These are phyloP conservation scores for Porites lutea DNA, from an alignment of 64 coral and sea anemone genomes.

Conservation along the genomic window DNA sequence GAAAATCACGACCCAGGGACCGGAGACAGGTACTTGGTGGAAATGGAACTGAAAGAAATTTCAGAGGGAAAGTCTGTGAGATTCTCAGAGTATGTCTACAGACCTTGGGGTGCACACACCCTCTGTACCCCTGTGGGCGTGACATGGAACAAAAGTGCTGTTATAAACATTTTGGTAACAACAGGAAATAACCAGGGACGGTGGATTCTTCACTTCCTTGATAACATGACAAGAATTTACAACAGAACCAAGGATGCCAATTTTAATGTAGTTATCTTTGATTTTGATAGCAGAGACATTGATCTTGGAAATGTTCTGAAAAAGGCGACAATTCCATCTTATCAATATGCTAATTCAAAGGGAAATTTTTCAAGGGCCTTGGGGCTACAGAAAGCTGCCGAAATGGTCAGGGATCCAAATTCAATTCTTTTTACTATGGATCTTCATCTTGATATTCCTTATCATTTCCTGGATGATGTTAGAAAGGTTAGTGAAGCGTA, in stretches of 20 bases:
- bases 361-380: conserved; percentile 68
- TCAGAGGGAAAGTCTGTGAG: conserved; percentile 26
- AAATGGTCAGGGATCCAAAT: conserved; percentile 57
- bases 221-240: conserved; percentile 77
- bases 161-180: conserved; percentile 66
- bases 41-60: conserved; percentile 63
- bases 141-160: conserved; percentile 75
- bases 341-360: conserved; percentile 31
- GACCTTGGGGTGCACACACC: background rate
- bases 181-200: conserved; percentile 78
- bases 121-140: conserved; percentile 81
- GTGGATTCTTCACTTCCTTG: conserved; percentile 85
- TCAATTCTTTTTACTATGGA: conserved; percentile 78
- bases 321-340: conserved; percentile 68
- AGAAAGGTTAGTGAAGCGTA: conserved; percentile 47
- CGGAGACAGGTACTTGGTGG: conserved; percentile 76
- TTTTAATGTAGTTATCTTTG: conserved; percentile 79
- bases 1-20: conserved; percentile 58
- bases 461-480: conserved; percentile 75
- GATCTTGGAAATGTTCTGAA: conserved; percentile 73
- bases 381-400: conserved; percentile 67
- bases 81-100: conserved; percentile 91
- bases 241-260: conserved; percentile 65
- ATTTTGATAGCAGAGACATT: conserved; percentile 75
- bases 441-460: conserved; percentile 83